Evolutionary conservation across 2,888 invertebrate genomes (phyloP), one percentile per base, ranked within the genome.

Genomic region (Crematogaster levior): DNA sequence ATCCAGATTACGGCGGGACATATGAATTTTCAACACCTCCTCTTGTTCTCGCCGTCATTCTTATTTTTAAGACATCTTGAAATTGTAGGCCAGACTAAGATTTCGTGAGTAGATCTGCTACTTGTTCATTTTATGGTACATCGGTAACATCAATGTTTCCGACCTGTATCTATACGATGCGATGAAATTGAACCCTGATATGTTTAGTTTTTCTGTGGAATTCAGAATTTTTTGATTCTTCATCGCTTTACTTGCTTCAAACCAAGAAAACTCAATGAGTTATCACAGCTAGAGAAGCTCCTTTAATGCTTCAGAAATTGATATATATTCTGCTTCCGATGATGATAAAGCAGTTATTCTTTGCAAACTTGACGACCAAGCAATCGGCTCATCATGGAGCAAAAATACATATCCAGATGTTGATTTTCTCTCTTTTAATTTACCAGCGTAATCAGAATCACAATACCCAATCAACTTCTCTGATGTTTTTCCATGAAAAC

Each of bases 321-420:
- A 27, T 24, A 81, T 80, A 18, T 70, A 61, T 0, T 80, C 80
- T 30, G 70, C 80, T 15, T 80, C 80, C 27, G 60, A 70, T 30
- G 63, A 63, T 6, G 70, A 80, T 1, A 60, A 51, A 51, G 80
- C 80, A 18, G 70, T 70, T 15, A 80, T 15, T 30, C 61, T 51
- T 43, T 70, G 80, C 15, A 70, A 27, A 43, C 51, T 80, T 7
- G 70, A 70, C 53, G 70, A 80, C 68, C 70, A 80, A 6, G 80
- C 75, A 0, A 75, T 27, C 12, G 75, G 75, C 43, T 43, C 65
- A 56, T 56, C 56, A 75, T 43, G 3, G 9, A 80, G 12, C 15
- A 70, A 5, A n/a, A 80, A 53, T 6, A 63, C n/a, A 18, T 51
- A 80, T n/a, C 70, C 80, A 61, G 60, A 80, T 1, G 80, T 80